Conservation (phyloP, 2,113 vertebrate genomes). For the Peromyscus polionotus region DNA sequence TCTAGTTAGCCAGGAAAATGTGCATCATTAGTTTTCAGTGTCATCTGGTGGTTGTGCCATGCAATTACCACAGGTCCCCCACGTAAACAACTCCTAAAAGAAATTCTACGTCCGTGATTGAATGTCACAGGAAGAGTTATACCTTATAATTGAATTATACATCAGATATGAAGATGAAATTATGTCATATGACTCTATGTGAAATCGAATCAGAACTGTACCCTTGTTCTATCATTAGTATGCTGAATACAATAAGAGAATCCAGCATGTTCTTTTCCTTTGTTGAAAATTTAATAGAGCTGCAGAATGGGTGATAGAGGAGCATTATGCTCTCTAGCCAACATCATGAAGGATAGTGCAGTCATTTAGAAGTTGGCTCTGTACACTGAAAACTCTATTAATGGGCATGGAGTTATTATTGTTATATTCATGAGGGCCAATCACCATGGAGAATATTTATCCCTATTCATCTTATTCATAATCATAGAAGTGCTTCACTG, state of each 20-base stretch:
- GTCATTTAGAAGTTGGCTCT: conserved; percentile 1
- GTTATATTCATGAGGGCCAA: not conserved
- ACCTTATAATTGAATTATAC: not conserved
- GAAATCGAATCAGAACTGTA: not conserved
- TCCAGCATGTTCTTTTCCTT: not conserved
- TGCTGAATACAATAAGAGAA: not conserved
- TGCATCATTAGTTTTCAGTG: conserved; percentile 57
- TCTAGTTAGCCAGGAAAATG: not conserved
- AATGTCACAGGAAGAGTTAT: not conserved
- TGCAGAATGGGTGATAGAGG: not conserved
- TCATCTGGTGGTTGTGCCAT: conserved; percentile 68
- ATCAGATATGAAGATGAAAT: conserved; percentile 25
- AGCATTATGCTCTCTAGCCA: not conserved
- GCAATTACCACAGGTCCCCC: conserved; percentile 52
- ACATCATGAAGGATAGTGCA: not conserved
- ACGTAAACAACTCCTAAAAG: not conserved
- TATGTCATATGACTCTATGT: not conserved
- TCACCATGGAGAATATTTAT: not conserved
- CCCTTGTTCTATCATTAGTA: not conserved
- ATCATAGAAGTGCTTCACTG: not conserved
- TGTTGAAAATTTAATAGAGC: conserved; percentile 44
- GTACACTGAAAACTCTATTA: not conserved
- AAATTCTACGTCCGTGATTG: not conserved
- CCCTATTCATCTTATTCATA: not conserved
- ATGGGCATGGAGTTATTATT: not conserved